Evolutionary conservation across 2,113 vertebrate species (phyloP).

Genomic region (Tragelaphus scriptus): DNA sequence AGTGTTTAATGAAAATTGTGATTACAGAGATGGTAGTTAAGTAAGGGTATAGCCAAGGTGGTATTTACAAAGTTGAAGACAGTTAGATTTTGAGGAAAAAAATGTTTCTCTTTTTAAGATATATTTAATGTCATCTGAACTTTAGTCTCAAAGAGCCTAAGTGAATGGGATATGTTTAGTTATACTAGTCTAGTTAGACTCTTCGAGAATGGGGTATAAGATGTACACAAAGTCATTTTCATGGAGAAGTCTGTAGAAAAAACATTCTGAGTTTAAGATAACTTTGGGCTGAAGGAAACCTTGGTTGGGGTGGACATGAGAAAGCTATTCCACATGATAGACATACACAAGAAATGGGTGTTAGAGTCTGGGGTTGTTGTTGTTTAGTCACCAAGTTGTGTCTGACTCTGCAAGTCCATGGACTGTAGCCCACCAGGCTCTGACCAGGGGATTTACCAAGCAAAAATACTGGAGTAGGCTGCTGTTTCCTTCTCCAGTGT

Average conservation of each 20-base stretch:
- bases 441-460: background rate
- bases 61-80: background rate
- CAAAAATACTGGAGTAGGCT: background rate
- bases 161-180: background rate
- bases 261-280: background rate
- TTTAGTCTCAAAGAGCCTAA: background rate
- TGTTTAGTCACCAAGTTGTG: background rate
- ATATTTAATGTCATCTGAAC: background rate
- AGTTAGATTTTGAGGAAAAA: background rate
- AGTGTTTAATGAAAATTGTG: background rate
- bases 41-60: background rate
- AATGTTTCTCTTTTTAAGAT: background rate
- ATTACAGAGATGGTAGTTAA: background rate
- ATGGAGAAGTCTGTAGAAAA: background rate
- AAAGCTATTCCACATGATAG: background rate
- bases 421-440: background rate
- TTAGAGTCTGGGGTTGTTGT: background rate
- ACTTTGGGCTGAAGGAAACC: background rate
- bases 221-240: background rate
- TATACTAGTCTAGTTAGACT: background rate
- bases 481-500: background rate
- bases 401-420: background rate
- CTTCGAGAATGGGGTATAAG: background rate
- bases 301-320: background rate
- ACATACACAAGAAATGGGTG: background rate